phyloP scores from a whole-genome alignment of 1,140 invertebrate species.

The Rhyzopertha dominica region DNA sequence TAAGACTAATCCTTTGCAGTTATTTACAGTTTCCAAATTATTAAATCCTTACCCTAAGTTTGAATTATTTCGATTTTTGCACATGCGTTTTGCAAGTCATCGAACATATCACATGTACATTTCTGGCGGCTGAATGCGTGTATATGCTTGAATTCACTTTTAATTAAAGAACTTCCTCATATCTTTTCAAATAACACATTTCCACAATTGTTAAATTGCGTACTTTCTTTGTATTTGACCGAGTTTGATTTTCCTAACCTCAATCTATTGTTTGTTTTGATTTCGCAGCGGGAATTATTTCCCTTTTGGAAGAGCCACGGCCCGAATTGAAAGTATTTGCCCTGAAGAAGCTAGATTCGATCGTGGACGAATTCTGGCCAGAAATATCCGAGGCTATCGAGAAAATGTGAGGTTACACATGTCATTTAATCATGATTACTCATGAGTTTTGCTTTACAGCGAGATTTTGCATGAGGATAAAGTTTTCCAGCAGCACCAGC shows the following conservation, averaged over 20 bases:
- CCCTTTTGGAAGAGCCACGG: conserved; percentile 90
- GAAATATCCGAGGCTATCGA: conserved; percentile 97
- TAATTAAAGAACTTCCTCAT: neutral
- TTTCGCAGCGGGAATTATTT: conserved; percentile 82
- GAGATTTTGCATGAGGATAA: conserved; percentile 95
- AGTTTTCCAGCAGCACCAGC: conserved; percentile 77
- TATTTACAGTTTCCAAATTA: conserved; percentile 12
- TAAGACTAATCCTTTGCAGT: no score
- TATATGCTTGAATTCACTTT: neutral
- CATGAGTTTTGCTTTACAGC: conserved; percentile 44
- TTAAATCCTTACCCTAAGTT: conserved; percentile 6
- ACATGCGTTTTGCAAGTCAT: conserved; percentile 35
- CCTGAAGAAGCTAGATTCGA: conserved; percentile 80
- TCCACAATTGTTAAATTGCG: conserved; percentile 1
- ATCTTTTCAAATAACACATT: neutral
- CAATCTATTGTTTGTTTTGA: conserved; percentile 1
- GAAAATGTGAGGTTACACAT: conserved; percentile 70
- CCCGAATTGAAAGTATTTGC: conserved; percentile 92
- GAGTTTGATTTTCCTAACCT: neutral
- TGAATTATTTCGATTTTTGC: conserved; percentile 14
- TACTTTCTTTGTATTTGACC: neutral
- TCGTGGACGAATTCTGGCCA: conserved; percentile 98
- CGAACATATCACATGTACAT: conserved; percentile 4
- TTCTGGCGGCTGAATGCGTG: neutral
- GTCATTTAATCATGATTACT: conserved; percentile 1